Percentiles rank a stretch among this genome's conserved stretches.
Conservation (phyloP, 2,888 invertebrate species). For the Campoletis raptor region DNA sequence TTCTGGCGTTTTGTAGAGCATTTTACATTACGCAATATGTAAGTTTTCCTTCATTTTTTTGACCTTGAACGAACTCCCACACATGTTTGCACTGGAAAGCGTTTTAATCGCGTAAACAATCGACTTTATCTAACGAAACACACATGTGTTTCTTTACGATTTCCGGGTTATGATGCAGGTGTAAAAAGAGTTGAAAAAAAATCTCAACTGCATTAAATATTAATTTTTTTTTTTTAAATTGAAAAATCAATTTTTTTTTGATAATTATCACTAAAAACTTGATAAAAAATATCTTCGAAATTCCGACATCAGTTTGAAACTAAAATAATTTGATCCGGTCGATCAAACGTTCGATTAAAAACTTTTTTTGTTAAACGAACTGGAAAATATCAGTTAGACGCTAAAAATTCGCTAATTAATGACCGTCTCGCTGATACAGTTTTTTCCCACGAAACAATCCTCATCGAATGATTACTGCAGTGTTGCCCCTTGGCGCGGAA, state of each 20-base stretch:
- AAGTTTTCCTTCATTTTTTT: conserved; percentile 36
- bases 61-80: conserved; percentile 16
- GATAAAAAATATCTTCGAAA: not conserved
- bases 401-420: conserved; percentile 48
- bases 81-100: conserved; percentile 14
- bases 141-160: conserved; percentile 11
- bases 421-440: conserved; percentile 17
- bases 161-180: conserved; percentile 12
- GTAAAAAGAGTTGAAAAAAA: not conserved
- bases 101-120: conserved; percentile 11
- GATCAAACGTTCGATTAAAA: not conserved
- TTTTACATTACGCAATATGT: conserved; percentile 28
- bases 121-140: not conserved
- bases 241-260: not conserved
- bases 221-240: not conserved
- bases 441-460: conserved; percentile 45
- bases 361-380: not conserved
- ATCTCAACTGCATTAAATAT: not conserved
- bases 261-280: no score
- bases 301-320: not conserved
- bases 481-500: conserved; percentile 20
- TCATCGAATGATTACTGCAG: conserved; percentile 51
- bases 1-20: not conserved
- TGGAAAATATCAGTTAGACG: not conserved
- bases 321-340: not conserved